phyloP scores from a whole-genome alignment of 2,113 vertebrate species.

The Pygoscelis adeliae region DNA sequence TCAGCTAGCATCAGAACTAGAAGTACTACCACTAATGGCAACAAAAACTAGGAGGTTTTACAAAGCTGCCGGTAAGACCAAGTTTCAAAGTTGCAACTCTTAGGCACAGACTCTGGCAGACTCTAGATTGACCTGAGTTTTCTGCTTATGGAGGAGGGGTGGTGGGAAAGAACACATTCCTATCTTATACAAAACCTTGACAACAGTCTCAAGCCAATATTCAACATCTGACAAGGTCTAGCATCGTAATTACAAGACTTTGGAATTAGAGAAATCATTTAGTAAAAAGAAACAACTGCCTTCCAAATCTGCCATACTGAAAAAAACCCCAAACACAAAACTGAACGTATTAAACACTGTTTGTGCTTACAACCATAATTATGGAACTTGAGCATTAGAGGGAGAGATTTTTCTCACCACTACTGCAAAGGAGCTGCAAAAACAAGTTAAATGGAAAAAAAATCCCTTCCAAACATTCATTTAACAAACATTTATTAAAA shows the following conservation, averaged over 20 bases:
- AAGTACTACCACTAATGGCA: neutral
- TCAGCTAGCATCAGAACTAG: neutral
- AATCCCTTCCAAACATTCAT: slow-evolving; percentile 2
- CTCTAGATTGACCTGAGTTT: slow-evolving; percentile 47
- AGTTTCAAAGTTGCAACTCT: neutral
- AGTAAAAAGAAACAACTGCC: slow-evolving; percentile 40
- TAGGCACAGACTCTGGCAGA: slow-evolving; percentile 24
- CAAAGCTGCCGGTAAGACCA: neutral
- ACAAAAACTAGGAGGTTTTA: neutral
- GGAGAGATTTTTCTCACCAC: neutral
- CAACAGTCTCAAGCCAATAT: slow-evolving; percentile 53
- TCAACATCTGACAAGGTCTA: neutral
- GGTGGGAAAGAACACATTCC: neutral
- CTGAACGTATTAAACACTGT: neutral
- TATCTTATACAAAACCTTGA: neutral
- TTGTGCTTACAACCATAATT: slow-evolving; percentile 62
- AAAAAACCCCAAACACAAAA: neutral
- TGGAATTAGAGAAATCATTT: neutral
- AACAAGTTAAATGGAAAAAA: slow-evolving; percentile 14
- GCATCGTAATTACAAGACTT: neutral
- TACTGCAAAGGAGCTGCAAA: slow-evolving; percentile 35
- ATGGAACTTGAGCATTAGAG: neutral
- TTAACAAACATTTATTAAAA: slow-evolving; percentile 27
- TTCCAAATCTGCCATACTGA: slow-evolving; percentile 17
- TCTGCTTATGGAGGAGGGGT: neutral